Conservation (phyloP, 2,113 vertebrate genomes). For the Microcebus jonahi region DNA sequence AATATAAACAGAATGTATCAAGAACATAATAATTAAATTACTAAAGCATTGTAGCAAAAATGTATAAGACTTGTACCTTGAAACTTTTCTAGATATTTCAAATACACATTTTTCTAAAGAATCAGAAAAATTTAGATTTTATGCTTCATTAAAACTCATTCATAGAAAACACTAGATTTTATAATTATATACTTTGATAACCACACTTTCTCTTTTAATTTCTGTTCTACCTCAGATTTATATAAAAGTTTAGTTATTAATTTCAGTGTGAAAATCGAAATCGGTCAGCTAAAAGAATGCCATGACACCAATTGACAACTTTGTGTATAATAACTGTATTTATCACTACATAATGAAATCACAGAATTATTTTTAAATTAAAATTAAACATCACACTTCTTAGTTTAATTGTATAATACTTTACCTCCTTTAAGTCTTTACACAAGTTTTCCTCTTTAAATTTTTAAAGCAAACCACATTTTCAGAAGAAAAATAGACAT, state of each 20-base stretch:
- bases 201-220: not conserved
- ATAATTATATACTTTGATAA: not conserved
- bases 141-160: not conserved
- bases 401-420: not conserved
- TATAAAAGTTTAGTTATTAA: not conserved
- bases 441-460: not conserved
- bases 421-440: not conserved
- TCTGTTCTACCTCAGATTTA: not conserved
- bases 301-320: not conserved
- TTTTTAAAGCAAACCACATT: not conserved
- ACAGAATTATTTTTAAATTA: not conserved
- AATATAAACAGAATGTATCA: not conserved
- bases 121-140: not conserved
- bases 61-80: not conserved
- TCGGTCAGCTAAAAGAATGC: not conserved
- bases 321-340: not conserved
- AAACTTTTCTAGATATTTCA: not conserved
- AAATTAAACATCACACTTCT: not conserved
- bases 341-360: not conserved
- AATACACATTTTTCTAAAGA: not conserved
- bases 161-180: not conserved
- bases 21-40: not conserved
- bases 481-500: not conserved
- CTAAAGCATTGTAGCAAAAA: not conserved
- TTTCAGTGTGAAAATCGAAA: constrained; percentile 15